phyloP scores from a whole-genome alignment of 2,113 vertebrate species.

The Holacanthus passer region DNA sequence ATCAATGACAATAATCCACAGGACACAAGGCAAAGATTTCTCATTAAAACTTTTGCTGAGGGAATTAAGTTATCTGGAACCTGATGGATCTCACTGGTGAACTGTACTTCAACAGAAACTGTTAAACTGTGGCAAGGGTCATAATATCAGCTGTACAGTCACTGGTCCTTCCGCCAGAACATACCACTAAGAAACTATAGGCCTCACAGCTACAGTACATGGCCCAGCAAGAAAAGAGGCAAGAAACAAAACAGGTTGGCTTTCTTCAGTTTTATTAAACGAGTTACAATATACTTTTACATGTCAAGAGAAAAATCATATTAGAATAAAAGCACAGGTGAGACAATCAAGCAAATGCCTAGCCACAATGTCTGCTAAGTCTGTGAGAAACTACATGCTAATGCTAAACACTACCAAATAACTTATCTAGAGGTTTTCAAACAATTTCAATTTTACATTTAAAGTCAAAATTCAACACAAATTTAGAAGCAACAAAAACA shows the following conservation, averaged over 20 bases:
- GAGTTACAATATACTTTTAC: constrained; percentile 35
- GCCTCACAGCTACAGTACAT: not conserved
- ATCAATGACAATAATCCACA: too few species aligned
- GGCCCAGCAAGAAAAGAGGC: not conserved
- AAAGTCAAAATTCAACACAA: constrained; percentile 31
- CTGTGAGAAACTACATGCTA: constrained; percentile 26
- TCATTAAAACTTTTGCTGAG: too few species aligned
- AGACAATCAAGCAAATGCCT: constrained; percentile 9
- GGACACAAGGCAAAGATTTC: too few species aligned
- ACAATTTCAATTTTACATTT: constrained; percentile 9
- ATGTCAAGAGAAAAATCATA: not conserved
- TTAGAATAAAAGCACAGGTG: constrained; percentile 28
- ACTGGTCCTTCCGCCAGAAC: not conserved
- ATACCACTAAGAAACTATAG: not conserved
- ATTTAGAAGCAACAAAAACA: constrained; percentile 41
- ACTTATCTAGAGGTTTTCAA: constrained; percentile 16
- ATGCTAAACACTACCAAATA: constrained; percentile 26
- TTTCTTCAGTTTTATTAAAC: constrained; percentile 58
- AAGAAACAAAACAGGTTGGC: not conserved
- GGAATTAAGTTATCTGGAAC: too few species aligned
- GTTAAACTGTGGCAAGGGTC: too few species aligned
- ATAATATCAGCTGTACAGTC: too few species aligned
- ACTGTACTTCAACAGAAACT: too few species aligned
- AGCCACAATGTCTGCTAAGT: not conserved
- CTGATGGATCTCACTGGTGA: too few species aligned